phyloP scores from a whole-genome alignment of 1,140 invertebrate species.

The Gonatopus flavifemur region DNA sequence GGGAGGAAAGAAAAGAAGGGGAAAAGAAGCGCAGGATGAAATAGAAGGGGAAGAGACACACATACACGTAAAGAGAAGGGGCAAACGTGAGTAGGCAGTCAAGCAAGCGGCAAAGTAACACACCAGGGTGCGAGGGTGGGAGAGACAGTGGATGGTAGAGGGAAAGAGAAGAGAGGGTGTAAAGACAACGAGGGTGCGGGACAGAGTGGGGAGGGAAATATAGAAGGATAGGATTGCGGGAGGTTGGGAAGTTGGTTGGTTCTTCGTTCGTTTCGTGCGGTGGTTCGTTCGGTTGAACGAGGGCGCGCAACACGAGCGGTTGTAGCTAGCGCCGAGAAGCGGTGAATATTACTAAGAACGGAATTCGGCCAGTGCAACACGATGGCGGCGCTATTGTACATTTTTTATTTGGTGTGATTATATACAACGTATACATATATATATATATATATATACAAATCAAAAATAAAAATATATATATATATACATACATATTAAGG shows the following conservation, averaged over 20 bases:
- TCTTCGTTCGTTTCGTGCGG: constrained; percentile 9
- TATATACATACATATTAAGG: no score
- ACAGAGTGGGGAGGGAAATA: constrained; percentile 13
- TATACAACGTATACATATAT: no score
- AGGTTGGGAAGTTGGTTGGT: constrained; percentile 19
- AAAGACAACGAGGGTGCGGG: constrained; percentile 7
- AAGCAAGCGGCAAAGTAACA: no score
- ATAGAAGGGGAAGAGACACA: background rate
- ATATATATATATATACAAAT: no score
- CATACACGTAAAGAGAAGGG: constrained; percentile 11
- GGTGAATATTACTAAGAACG: constrained; percentile 40
- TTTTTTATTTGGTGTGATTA: no score
- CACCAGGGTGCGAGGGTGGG: background rate
- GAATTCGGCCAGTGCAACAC: constrained; percentile 21
- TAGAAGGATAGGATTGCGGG: constrained; percentile 28
- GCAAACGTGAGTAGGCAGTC: constrained; percentile 13
- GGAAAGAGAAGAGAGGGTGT: constrained; percentile 8
- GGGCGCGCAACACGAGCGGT: constrained; percentile 40
- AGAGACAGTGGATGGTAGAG: background rate
- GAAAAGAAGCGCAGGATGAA: no score
- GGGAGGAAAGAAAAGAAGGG: no score
- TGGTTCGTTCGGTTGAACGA: constrained; percentile 39
- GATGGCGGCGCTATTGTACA: no score
- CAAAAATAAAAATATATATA: no score
- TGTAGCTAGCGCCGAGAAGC: constrained; percentile 24